phyloP scores from a whole-genome alignment of 2,113 vertebrate genomes.

The Melozone crissalis region DNA sequence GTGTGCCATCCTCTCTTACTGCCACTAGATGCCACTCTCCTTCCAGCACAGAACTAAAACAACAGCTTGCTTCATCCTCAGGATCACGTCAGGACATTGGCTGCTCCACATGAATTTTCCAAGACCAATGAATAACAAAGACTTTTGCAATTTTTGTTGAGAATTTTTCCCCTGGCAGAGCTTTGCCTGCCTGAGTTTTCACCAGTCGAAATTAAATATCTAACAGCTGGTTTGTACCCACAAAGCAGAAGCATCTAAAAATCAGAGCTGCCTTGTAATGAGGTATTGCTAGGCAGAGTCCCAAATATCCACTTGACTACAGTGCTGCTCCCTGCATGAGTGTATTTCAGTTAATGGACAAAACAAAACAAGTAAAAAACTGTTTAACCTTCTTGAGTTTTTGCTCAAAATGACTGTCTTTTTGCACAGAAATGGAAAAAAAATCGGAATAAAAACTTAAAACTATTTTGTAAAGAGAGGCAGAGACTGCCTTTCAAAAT shows the following conservation, averaged over 20 bases:
- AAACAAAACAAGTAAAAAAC: neutral
- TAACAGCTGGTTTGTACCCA: neutral
- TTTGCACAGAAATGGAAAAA: neutral
- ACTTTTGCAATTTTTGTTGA: neutral
- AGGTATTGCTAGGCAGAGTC: neutral
- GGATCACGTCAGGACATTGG: neutral
- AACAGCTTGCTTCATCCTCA: too few species aligned
- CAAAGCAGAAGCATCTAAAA: neutral
- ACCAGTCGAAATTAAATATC: neutral
- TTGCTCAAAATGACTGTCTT: neutral
- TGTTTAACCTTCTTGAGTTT: neutral
- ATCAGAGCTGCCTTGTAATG: neutral
- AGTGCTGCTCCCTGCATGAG: neutral
- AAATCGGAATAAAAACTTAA: neutral
- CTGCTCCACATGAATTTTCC: neutral
- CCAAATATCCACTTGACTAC: neutral
- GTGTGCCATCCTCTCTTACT: neutral
- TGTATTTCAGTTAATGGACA: neutral
- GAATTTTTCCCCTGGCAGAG: neutral
- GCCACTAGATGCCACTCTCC: constrained; percentile 70
- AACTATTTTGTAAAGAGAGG: neutral
- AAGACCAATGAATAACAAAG: neutral
- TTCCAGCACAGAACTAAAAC: neutral
- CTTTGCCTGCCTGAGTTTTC: neutral
- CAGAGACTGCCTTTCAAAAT: neutral